Conservation (phyloP, 64 coral and sea anemone genomes). For the Acropora yongei region DNA sequence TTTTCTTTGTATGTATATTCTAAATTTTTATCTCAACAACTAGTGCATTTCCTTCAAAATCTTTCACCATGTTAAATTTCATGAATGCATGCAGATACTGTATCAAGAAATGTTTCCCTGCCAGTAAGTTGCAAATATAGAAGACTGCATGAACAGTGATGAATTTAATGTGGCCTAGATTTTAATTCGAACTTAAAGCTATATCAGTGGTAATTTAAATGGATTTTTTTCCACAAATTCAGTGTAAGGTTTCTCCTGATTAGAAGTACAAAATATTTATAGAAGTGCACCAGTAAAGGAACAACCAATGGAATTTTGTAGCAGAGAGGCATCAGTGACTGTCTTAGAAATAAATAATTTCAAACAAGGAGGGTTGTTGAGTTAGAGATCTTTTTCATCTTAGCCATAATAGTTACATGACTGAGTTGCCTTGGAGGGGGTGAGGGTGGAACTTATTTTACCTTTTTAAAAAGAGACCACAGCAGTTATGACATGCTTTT, state of each 20-base stretch:
- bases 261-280: background rate
- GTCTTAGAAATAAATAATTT: background rate
- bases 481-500: constrained; percentile 10
- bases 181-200: constrained; percentile 6
- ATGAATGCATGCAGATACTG: constrained; percentile 17
- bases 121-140: constrained; percentile 21
- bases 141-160: constrained; percentile 25
- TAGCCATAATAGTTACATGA: background rate
- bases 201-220: too few relatives aligned
- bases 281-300: background rate
- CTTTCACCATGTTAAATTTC: background rate
- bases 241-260: too few relatives aligned
- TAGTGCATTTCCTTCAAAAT: constrained; percentile 15
- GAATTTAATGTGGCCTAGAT: constrained; percentile 5
- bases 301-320: background rate
- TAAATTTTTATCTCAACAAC: constrained; percentile 11
- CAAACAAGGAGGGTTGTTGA: background rate
- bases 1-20: background rate
- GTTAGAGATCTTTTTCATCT: constrained; percentile 9
- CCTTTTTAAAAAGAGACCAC: constrained; percentile 6
- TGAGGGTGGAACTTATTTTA: constrained; percentile 20
- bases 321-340: constrained; percentile 1
- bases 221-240: too few relatives aligned
- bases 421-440: constrained; percentile 10
- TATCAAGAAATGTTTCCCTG: background rate